Evolutionary conservation across 2,113 vertebrate genomes (phyloP), one percentile per base, ranked within the genome.

Genomic region (Jacana jacana): DNA sequence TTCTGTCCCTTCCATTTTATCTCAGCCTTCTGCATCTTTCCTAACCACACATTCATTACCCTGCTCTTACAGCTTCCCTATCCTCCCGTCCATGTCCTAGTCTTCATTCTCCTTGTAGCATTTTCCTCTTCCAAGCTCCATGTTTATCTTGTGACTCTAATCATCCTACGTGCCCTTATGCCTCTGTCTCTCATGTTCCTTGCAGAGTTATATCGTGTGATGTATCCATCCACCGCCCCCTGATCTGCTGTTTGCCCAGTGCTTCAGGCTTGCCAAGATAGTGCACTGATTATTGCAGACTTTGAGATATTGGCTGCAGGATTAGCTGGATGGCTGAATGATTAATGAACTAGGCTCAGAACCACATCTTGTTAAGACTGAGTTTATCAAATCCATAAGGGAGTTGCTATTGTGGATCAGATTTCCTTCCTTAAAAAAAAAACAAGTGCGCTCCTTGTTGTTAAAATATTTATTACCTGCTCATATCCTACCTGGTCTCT

Each of bases 331-430:
- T 51, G 48, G 65, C 73, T 68, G 68, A 68, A 86, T 79, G 84
- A 85, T 89, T 91, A 81, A 92, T 83, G 72, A 88, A 55, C 31
- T 48, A 93, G 46, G 30, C 85, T 88, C 51, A 33, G 37, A 81
- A 91, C 55, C 63, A 28, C 51, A 35, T 86, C 79, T 83, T 86
- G 27, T 85, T 89, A 73, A 75, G 88, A 11, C 42, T 31, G 42
- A 75, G 30, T 86, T 96, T 95, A 88, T 90, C 90, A 95, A 90
- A 96, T 55, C 85, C 76, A n/a, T 77, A 86, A 88, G 60, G 39
- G 17, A 40, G 27, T 68, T 89, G 51, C 13, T 83, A 0, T 13
- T 54, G 55, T 16, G 77, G 44, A 49, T 91, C 7, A 20, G 63
- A 90, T 88, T 90, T 61, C 40, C 40, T 80, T 81, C 44, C 44